Percentiles rank a stretch among this genome's conserved stretches.
Conservation (phyloP, 2,113 vertebrate species). For the Speoplatyrhinus poulsoni region DNA sequence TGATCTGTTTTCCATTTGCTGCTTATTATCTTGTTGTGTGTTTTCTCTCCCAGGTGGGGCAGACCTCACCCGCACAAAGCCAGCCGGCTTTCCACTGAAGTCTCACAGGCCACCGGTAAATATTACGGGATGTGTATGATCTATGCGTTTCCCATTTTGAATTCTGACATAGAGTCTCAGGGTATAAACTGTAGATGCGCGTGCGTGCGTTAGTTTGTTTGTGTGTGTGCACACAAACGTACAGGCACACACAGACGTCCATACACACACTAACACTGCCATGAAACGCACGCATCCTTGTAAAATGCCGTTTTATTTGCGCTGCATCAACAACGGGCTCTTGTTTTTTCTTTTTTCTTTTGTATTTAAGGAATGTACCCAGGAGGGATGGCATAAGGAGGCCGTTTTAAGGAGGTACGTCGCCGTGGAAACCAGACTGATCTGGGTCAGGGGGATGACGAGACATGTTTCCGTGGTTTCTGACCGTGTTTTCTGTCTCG, state of each 20-base stretch:
- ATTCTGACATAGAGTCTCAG: too few species aligned
- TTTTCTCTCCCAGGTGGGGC: conserved; percentile 30
- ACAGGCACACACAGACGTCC: not conserved
- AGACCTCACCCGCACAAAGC: not conserved
- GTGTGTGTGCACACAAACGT: not conserved
- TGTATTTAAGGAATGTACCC: conserved; percentile 63
- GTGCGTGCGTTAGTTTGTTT: too few species aligned
- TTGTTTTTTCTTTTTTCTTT: not conserved
- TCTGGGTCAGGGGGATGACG: too few species aligned
- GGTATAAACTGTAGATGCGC: not conserved
- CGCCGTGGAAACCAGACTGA: not conserved
- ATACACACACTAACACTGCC: not conserved
- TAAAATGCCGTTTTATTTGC: not conserved
- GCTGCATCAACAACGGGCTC: not conserved
- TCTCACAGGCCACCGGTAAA: conserved; percentile 40
- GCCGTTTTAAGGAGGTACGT: conserved; percentile 63
- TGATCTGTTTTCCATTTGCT: not conserved
- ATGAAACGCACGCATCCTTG: not conserved
- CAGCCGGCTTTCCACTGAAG: not conserved
- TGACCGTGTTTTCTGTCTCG: too few species aligned
- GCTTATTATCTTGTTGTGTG: not conserved
- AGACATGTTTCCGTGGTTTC: too few species aligned
- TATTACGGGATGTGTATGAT: not conserved
- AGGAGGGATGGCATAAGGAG: conserved; percentile 45
- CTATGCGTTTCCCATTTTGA: not conserved